These are phyloP conservation scores for Pectinophora gossypiella DNA, from an alignment of 1,140 invertebrate genomes.

Conservation along the genomic window DNA sequence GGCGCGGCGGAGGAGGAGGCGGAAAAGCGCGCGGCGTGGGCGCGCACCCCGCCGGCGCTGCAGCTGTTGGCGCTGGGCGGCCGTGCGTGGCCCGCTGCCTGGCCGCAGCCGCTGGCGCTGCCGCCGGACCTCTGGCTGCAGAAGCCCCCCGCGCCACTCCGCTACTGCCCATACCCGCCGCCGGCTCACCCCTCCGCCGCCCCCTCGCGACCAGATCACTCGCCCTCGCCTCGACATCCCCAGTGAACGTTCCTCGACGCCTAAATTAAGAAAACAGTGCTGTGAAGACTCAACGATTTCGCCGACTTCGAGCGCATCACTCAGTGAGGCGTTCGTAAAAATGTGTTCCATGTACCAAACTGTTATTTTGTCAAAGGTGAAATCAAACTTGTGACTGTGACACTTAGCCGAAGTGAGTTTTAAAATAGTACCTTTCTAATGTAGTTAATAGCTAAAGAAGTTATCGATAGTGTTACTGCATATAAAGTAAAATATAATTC, in stretches of 20 bases:
- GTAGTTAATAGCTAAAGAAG: not conserved
- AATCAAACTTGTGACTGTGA: not conserved
- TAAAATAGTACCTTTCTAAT: slow-evolving; percentile 37
- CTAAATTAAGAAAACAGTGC: too few species aligned
- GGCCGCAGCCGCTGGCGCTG: slow-evolving; percentile 53
- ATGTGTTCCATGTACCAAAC: not conserved
- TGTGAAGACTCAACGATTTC: too few species aligned
- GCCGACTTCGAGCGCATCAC: too few species aligned
- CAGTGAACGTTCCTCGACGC: slow-evolving; percentile 42
- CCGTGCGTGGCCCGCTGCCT: slow-evolving; percentile 54
- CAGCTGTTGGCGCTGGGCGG: slow-evolving; percentile 62
- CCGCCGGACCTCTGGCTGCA: slow-evolving; percentile 67
- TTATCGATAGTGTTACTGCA: not conserved
- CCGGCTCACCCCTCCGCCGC: slow-evolving; percentile 46
- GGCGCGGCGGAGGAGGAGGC: slow-evolving; percentile 50
- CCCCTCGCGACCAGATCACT: slow-evolving; percentile 38
- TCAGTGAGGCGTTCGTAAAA: too few species aligned
- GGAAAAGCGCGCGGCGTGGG: slow-evolving; percentile 68
- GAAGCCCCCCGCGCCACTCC: slow-evolving; percentile 55
- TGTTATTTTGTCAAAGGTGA: not conserved
- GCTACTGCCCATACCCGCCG: slow-evolving; percentile 69
- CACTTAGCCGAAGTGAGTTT: slow-evolving; percentile 9
- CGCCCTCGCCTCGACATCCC: slow-evolving; percentile 49
- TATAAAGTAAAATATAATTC: slow-evolving; percentile 38
- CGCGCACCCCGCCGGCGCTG: slow-evolving; percentile 54